Percentiles rank a stretch among this genome's conserved stretches.
Evolutionary conservation across 2,797 vertebrate genomes (phyloP).

Genomic region (Amblyraja radiata): DNA sequence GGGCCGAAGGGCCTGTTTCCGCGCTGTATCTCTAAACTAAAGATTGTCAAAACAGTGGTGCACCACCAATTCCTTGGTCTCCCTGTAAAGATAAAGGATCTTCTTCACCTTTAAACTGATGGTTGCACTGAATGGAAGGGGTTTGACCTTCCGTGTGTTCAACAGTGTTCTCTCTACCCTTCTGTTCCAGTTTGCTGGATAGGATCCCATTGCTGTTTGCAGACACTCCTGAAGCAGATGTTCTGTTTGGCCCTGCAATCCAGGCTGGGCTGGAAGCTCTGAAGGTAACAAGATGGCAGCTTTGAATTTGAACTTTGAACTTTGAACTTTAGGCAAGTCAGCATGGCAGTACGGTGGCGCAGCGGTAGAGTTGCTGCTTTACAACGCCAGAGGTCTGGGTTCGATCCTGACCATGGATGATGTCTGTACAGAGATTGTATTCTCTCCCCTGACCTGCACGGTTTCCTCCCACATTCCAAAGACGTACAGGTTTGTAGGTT

Average conservation of each 20-base stretch:
- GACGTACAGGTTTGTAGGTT: no score
- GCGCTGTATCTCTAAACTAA: background rate
- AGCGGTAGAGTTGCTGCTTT: no score
- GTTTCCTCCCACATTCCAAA: no score
- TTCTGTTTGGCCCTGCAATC: conserved; percentile 56
- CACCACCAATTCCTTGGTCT: background rate
- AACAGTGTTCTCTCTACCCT: conserved; percentile 3
- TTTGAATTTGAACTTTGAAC: background rate
- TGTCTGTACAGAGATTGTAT: no score
- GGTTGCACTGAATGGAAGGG: background rate
- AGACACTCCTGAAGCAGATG: conserved; percentile 46
- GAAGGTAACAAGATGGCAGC: conserved; percentile 50
- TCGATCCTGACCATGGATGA: no score
- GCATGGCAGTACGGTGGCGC: background rate
- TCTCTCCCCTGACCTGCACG: no score
- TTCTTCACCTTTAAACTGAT: background rate
- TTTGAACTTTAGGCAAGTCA: background rate
- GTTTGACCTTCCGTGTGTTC: background rate
- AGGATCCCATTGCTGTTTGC: conserved; percentile 54
- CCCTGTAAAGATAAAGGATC: background rate
- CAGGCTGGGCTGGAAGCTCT: conserved; percentile 57
- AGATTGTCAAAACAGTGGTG: background rate
- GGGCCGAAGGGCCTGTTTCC: no score
- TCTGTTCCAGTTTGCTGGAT: conserved; percentile 57
- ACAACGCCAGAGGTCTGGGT: no score